Percentiles rank a stretch among this genome's conserved stretches.
These are phyloP conservation scores for Dissostichus mawsoni DNA, from an alignment of 2,113 vertebrate genomes.

Conservation along the genomic window DNA sequence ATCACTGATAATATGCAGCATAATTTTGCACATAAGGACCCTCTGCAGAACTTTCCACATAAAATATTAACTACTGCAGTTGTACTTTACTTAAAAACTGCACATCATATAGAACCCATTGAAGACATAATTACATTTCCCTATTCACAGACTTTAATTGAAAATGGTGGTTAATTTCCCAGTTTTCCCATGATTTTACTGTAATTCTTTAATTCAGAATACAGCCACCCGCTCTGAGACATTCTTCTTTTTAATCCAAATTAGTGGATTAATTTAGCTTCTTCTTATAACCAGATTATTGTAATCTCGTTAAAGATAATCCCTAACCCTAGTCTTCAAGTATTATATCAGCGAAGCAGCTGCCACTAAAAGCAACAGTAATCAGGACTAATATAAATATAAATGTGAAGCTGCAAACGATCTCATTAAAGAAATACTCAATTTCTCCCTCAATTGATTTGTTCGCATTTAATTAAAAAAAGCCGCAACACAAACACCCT, in stretches of 20 bases:
- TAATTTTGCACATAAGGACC: background rate
- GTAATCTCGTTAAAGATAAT: conserved; percentile 78
- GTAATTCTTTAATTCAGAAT: conserved; percentile 26
- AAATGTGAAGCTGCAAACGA: conserved; percentile 53
- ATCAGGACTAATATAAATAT: conserved; percentile 33
- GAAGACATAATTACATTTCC: conserved; percentile 15
- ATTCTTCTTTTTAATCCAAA: conserved; percentile 62
- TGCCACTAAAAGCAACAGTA: conserved; percentile 43
- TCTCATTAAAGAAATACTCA: conserved; percentile 58
- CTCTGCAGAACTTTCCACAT: background rate
- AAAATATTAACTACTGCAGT: conserved; percentile 19
- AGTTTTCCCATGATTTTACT: conserved; percentile 22
- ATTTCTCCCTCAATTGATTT: conserved; percentile 69
- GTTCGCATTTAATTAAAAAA: conserved; percentile 68
- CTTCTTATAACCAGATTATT: conserved; percentile 69
- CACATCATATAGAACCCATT: background rate
- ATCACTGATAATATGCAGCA: conserved; percentile 5
- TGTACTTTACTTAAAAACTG: conserved; percentile 20
- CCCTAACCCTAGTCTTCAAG: conserved; percentile 54
- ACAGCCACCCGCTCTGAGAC: conserved; percentile 20
- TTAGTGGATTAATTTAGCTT: conserved; percentile 65
- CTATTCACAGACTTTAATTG: conserved; percentile 31
- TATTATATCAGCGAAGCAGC: conserved; percentile 46
- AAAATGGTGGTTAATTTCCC: conserved; percentile 17
- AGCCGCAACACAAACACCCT: conserved; percentile 41